A percentile compares a stretch with the other conserved stretches of the same genome.
Evolutionary conservation across 2,113 vertebrate genomes (phyloP).

Genomic region (Poeciliopsis turrubarensis): DNA sequence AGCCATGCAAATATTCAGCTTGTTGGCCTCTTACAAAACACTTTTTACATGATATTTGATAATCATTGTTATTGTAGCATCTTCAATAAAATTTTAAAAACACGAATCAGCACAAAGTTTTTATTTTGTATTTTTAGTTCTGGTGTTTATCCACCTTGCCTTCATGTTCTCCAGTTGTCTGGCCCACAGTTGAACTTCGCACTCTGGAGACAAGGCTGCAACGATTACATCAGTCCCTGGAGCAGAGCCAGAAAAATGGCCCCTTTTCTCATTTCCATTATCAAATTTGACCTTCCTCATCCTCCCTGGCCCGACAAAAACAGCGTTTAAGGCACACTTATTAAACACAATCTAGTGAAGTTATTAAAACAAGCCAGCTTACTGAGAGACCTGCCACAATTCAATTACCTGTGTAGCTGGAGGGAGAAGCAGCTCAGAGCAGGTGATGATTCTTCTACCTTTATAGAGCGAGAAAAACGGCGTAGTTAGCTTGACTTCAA

Average conservation of each 20-base stretch:
- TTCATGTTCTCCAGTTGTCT: constrained; percentile 12
- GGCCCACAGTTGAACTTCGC: constrained; percentile 65
- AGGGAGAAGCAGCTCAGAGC: constrained; percentile 71
- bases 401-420: constrained; percentile 84
- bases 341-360: constrained; percentile 85
- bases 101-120: not conserved
- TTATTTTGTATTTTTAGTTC: not conserved
- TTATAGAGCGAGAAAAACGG: constrained; percentile 57
- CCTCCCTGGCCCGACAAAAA: constrained; percentile 75
- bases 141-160: constrained; percentile 15
- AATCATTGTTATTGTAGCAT: too few species aligned
- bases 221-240: constrained; percentile 77
- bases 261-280: constrained; percentile 77
- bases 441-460: constrained; percentile 73
- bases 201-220: constrained; percentile 50
- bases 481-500: constrained; percentile 79
- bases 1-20: too few species aligned
- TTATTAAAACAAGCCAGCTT: constrained; percentile 86
- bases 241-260: constrained; percentile 58
- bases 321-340: constrained; percentile 81
- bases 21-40: too few species aligned
- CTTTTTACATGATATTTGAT: too few species aligned
- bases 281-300: constrained; percentile 80
- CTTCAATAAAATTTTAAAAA: too few species aligned
- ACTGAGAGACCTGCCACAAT: constrained; percentile 81